Percentiles rank a stretch among this genome's conserved stretches.
These are phyloP conservation scores for Anas georgica DNA, from an alignment of 2,797 vertebrate genomes.

Conservation along the genomic window DNA sequence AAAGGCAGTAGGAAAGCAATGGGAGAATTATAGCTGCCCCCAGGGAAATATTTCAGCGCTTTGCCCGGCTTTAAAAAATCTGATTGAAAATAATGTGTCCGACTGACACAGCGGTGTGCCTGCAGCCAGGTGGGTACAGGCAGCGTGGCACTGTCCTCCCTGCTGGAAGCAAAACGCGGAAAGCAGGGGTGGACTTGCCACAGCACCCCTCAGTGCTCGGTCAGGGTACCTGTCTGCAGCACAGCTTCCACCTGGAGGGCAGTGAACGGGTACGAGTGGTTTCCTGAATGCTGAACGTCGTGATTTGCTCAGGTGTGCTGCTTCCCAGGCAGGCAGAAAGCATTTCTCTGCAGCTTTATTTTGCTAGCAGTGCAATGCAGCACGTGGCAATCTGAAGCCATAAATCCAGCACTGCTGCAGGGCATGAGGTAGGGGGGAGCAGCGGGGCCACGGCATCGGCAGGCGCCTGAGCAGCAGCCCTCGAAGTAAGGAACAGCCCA, in stretches of 20 bases:
- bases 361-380: background rate
- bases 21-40: background rate
- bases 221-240: background rate
- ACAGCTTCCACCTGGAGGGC: background rate
- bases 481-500: rapidly evolving
- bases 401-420: background rate
- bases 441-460: rapidly evolving
- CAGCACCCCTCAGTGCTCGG: background rate
- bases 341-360: background rate
- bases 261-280: rapidly evolving
- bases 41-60: background rate
- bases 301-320: too few relatives aligned
- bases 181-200: rapidly evolving
- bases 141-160: too few relatives aligned
- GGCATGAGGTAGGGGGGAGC: rapidly evolving
- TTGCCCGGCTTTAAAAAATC: background rate
- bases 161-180: background rate
- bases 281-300: rapidly evolving
- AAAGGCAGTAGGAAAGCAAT: background rate
- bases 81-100: rapidly evolving
- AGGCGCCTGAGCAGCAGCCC: too few relatives aligned
- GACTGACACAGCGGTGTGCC: rapidly evolving
- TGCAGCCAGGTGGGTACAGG: background rate
- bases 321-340: background rate
- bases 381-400: rapidly evolving